These are phyloP conservation scores for Cassiopea andromeda DNA, from an alignment of 30 jellyfish, hydroid and myxozoan genomes.

Conservation along the genomic window DNA sequence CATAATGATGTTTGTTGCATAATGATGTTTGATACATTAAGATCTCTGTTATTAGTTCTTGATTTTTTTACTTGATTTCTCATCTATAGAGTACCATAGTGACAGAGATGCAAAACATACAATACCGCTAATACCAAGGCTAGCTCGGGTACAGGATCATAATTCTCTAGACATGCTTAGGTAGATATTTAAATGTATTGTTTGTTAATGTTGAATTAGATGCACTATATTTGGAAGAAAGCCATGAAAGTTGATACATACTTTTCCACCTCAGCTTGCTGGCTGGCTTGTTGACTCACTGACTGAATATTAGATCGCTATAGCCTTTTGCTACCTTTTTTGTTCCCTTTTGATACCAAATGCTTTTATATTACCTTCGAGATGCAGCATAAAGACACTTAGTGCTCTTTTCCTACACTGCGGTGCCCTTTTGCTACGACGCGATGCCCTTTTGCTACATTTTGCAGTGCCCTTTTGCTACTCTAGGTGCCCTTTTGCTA, in stretches of 20 bases:
- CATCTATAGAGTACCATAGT: constrained; percentile 34
- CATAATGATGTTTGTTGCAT: neutral
- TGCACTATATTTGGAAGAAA: neutral
- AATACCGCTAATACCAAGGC: constrained; percentile 54
- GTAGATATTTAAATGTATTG: neutral
- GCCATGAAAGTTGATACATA: too few relatives aligned
- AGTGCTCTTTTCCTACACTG: too few relatives aligned
- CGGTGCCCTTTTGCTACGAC: too few relatives aligned
- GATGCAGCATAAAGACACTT: too few relatives aligned
- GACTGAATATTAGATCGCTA: neutral
- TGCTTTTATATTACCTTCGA: too few relatives aligned
- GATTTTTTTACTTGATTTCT: neutral
- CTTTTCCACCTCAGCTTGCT: neutral
- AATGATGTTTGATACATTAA: neutral
- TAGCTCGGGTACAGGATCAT: constrained; percentile 17
- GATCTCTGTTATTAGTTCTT: neutral
- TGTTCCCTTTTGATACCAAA: too few relatives aligned
- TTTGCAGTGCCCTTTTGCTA: too few relatives aligned
- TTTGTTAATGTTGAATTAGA: neutral
- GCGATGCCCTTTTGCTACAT: too few relatives aligned
- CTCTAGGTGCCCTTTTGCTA: too few relatives aligned
- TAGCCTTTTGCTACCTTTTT: too few relatives aligned
- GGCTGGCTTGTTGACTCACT: neutral
- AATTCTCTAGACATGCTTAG: constrained; percentile 13
- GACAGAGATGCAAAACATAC: constrained; percentile 74